Conservation (phyloP, 2,888 invertebrate species). For the Drosophila algonquin region DNA sequence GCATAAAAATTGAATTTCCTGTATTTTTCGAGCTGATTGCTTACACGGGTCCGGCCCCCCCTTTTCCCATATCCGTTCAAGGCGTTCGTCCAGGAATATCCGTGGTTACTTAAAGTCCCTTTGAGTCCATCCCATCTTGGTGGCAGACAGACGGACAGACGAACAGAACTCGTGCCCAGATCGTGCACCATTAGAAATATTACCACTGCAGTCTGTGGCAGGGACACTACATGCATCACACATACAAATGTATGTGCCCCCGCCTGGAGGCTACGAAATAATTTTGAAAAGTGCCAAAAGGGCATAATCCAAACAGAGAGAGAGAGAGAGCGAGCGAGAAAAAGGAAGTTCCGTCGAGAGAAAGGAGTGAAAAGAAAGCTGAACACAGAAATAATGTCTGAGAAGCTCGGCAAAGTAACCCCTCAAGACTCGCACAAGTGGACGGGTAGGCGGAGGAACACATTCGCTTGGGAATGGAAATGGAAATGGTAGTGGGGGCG, state of each 20-base stretch:
- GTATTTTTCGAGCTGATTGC: conserved; percentile 63
- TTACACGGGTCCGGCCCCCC: conserved; percentile 47
- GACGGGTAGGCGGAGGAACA: conserved; percentile 49
- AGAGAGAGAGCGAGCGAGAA: conserved; percentile 4
- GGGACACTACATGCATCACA: conserved; percentile 40
- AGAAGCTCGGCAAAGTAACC: conserved; percentile 64
- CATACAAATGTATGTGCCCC: conserved; percentile 30
- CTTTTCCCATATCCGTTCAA: conserved; percentile 49
- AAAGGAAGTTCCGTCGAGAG: conserved; percentile 17
- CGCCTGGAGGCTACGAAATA: conserved; percentile 61
- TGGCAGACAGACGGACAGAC: background rate
- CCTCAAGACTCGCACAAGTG: conserved; percentile 60
- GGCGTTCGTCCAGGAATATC: conserved; percentile 25
- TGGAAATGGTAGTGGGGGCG: background rate
- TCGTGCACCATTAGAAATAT: conserved; percentile 60
- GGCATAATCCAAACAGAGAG: conserved; percentile 61
- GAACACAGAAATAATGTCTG: conserved; percentile 52
- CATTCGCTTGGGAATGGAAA: conserved; percentile 54
- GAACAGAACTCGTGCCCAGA: conserved; percentile 22
- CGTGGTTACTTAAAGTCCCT: conserved; percentile 33
- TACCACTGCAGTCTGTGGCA: conserved; percentile 55
- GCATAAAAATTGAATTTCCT: conserved; percentile 74
- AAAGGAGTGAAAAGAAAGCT: conserved; percentile 16
- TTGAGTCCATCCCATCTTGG: conserved; percentile 38
- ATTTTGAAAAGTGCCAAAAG: conserved; percentile 76